A percentile compares a stretch with the other conserved stretches of the same genome.
Evolutionary conservation across 2,113 vertebrate genomes (phyloP).

Genomic region (Chamaea fasciata): DNA sequence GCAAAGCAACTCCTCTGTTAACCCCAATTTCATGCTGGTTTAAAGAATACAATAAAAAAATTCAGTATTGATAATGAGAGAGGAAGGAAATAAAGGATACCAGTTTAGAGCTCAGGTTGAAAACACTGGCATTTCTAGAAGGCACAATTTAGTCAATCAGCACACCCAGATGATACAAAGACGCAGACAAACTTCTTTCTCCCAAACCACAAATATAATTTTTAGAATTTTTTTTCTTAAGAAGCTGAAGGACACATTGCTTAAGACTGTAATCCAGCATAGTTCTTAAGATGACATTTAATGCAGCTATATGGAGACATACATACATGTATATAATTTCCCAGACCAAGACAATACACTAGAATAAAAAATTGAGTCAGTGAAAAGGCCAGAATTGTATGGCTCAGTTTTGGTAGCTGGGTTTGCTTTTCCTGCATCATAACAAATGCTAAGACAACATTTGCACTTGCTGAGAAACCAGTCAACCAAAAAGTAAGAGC

Average conservation of each 20-base stretch:
- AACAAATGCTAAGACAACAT: neutral
- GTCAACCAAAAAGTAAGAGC: neutral
- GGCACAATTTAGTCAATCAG: neutral
- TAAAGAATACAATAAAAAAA: neutral
- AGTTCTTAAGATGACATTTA: neutral
- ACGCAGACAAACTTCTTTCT: neutral
- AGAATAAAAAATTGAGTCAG: neutral
- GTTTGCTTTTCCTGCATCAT: neutral
- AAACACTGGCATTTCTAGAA: neutral
- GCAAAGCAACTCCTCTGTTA: neutral
- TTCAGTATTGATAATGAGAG: neutral
- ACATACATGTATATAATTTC: neutral
- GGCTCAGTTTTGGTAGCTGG: neutral
- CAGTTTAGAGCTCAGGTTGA: neutral
- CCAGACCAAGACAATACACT: neutral
- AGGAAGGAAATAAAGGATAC: neutral
- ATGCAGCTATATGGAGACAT: neutral
- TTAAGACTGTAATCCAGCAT: neutral
- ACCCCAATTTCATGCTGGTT: neutral
- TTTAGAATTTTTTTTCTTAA: neutral
- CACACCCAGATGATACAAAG: neutral
- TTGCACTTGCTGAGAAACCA: neutral
- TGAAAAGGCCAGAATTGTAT: neutral
- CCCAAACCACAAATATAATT: fast-evolving
- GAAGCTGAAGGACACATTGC: neutral